Base-by-base conservation (phyloP, 2,113 vertebrate species). In the Heterochromis multidens region DNA sequence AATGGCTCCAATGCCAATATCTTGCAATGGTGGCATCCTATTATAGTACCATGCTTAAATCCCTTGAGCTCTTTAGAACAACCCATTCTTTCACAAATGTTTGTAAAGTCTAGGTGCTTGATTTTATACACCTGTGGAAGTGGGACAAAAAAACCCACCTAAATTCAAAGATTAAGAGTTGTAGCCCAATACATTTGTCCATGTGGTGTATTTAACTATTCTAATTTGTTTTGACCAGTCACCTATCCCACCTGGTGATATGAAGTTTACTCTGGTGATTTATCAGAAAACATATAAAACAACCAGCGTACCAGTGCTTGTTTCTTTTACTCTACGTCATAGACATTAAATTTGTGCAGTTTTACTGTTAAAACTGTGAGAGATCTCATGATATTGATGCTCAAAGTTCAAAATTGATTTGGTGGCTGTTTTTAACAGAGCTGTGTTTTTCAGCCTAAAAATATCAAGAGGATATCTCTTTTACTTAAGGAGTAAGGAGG, bases 181-280 rank as follows among this genome's bases (percentile, higher is more conserved):
- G 35, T 0, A 65, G 21, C 33, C 14, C 0, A 8, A 14, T 65
- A 37, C 14, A 14, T 14, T 40, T 65, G 62, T 40, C 61, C 29
- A 5, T 5, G 6, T 23, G 33, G 62, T 40, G 62, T 40, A 37
- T 65, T 65, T 3, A 12, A 21, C 62, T 65, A 33, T 1, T 40
- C 33, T 65, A 40, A 65, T 65, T 37, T 37, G 35, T 37, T 37
- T 37, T 37, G 9, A 37, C 35, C 35, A 37, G 35, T 37, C 9
- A 37, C 35, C 35, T 35, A 37, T 37, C 8, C 35, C 35, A 11
- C 35, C 9, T 37, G 35, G 35, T 37, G 9, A 37, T 37, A 37
- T 37, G 9, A 37, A 37, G 33, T 35, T 35, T 35, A 2, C 33
- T 35, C 33, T 2, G 8, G 35, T 11, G 9, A 8, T 3, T 37